Base-by-base conservation (phyloP, 2,888 invertebrate genomes). In the Patella pellucida region DNA sequence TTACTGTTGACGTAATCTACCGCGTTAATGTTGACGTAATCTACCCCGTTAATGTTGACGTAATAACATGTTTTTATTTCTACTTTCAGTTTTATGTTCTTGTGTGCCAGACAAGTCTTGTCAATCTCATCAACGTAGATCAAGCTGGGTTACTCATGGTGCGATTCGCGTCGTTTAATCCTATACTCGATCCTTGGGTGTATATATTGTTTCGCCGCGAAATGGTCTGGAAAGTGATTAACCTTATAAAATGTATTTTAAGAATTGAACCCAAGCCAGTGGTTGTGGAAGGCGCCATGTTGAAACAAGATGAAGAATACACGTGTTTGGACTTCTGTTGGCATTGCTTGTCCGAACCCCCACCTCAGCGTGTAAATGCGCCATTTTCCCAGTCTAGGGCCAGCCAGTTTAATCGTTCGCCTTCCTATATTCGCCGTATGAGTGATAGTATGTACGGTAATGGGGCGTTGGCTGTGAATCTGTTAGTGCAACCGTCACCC, bases 111-210 rank as follows among this genome's bases (percentile, higher is more conserved):
- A 82, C 82, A 11, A 78, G 79, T 52, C 76, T 83, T 5, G 72
- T 75, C 2, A 68, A 19, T 4, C 2, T 16, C 0, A 68, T 84
- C 67, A 79, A 82, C 23, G 74, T 79, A n/a, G 78, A 83, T 68
- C 62, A 76, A 31, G 72, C 79, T 27, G 90, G 89, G 71, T 79
- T 90, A 19, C 76, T 88, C 31, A 83, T 87, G 73, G 85, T 90
- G 12, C 85, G 89, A 1, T 81, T 89, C 15, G 90, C 89, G 9
- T 89, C 89, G 15, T 79, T 90, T 76, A 90, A 90, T 79, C 90
- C 89, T 78, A 87, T 90, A 68, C 83, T 90, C 23, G 90, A 90
- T 77, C 90, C 91, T 27, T 91, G 91, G 91, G 89, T 91, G 19
- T 91, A 91, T 82, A 89, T 91, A 76, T 84, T 91, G 23, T 85